Evolutionary conservation across 2,113 vertebrate genomes (phyloP), one percentile per base, ranked within the genome.

Genomic region (Esox niger): DNA sequence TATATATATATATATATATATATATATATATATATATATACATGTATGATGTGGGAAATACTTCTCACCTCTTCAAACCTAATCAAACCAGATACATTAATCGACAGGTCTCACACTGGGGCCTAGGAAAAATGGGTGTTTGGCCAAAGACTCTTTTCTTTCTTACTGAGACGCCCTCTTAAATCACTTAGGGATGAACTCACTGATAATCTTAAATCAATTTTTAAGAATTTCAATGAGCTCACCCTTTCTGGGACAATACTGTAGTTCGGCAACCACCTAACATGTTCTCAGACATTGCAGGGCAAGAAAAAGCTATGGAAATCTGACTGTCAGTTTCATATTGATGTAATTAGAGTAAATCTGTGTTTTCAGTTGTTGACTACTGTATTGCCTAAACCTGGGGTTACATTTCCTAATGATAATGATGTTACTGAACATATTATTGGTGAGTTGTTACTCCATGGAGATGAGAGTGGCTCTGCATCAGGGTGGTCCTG

Each of bases 61-160:
- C 73, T 83, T 87, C 79, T 77, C 74, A 82, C 79, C 65, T 83
- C 76, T 86, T 79, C 67, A 79, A 87, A 84, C 86, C 88, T 87
- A 90, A 88, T 86, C 80, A 77, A 80, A 80, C 63, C 57, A 71
- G 49, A 73, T 46, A 80, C 84, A 89, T 85, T 85, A 83, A 88
- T 82, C 68, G 55, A 31, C 13, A 20, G 70, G 76, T 84, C 82
- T 61, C 69, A 27, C 61, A n/a, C n/a, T n/a, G 3, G 10, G 77
- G 72, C 72, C 71, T 62, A 25, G 29, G 73, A 75, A 71, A 66
- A 68, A 38, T 63, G 54, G 78, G 59, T 59, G 79, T 77, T n/a
- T 46, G 17, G 25, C 69, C 11, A 17, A 54, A 81, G 56, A 13
- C 47, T 46, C 1, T 66, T 70, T 71, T 79, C 69, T 57, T 81